Percentiles rank a stretch among this genome's conserved stretches.
Conservation (phyloP, 2,888 invertebrate genomes). For the Camponotus fellah region DNA sequence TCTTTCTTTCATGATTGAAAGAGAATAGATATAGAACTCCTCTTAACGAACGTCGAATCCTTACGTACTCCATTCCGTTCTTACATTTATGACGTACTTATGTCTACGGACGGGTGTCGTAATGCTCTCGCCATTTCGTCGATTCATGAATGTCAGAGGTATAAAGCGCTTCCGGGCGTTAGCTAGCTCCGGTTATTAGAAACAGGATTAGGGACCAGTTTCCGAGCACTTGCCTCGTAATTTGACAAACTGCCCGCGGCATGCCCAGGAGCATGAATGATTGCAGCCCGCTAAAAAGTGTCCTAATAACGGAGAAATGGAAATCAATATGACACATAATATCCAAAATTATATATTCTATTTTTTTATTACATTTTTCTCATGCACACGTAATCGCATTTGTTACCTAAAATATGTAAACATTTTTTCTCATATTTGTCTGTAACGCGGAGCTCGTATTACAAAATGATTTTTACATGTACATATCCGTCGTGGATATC, state of each 20-base stretch:
- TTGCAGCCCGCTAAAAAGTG: not conserved
- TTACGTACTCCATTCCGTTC: not conserved
- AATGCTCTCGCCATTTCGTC: not conserved
- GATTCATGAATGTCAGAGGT: slow-evolving; percentile 28
- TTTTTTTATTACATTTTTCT: not conserved
- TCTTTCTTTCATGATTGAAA: not conserved
- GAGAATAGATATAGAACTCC: not conserved
- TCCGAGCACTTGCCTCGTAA: slow-evolving; percentile 34
- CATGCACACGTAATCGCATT: not conserved
- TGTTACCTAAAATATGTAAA: not conserved
- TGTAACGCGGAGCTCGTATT: not conserved
- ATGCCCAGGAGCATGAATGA: not conserved
- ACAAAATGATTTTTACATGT: not conserved
- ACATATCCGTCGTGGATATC: not conserved
- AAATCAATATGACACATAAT: not conserved
- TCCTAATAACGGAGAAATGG: not conserved
- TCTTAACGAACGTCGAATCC: not conserved
- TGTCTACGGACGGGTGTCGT: not conserved
- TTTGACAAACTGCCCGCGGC: slow-evolving; percentile 44
- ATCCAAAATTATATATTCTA: not conserved
- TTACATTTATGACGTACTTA: slow-evolving; percentile 17
- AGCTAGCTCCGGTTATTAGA: slow-evolving; percentile 41
- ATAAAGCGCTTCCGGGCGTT: slow-evolving; percentile 46
- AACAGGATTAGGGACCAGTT: slow-evolving; percentile 36
- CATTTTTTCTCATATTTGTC: too few relatives aligned